These are phyloP conservation scores for Sarcophaga bullata DNA, from an alignment of 1,140 invertebrate species.

Conservation along the genomic window DNA sequence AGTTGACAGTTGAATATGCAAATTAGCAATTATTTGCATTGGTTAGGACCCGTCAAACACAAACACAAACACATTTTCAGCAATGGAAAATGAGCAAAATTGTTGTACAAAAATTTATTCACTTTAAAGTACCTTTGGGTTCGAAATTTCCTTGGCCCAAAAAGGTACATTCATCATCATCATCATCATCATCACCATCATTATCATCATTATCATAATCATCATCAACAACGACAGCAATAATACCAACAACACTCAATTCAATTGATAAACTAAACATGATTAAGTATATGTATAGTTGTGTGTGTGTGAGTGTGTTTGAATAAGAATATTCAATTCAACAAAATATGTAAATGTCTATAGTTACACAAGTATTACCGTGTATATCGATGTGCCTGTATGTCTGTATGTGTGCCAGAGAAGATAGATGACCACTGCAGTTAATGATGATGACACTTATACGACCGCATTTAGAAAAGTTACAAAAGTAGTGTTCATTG, in stretches of 20 bases:
- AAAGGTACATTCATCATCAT: too few relatives aligned
- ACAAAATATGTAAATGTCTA: slow-evolving; percentile 4
- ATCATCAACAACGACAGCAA: too few relatives aligned
- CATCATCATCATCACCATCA: too few relatives aligned
- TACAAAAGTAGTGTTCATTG: not conserved
- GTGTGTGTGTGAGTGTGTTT: too few relatives aligned
- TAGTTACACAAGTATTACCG: not conserved
- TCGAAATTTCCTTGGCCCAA: not conserved
- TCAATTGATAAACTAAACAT: too few relatives aligned
- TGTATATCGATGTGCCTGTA: not conserved
- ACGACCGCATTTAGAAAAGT: not conserved
- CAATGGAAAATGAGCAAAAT: too few relatives aligned
- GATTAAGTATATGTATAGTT: too few relatives aligned
- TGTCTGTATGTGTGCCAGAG: not conserved
- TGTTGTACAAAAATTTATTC: not conserved
- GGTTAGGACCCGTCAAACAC: not conserved
- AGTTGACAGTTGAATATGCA: not conserved
- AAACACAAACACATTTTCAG: too few relatives aligned
- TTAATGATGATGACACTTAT: slow-evolving; percentile 10
- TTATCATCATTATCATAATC: too few relatives aligned
- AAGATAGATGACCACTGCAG: slow-evolving; percentile 13
- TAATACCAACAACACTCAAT: too few relatives aligned
- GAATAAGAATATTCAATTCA: not conserved
- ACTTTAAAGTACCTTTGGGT: not conserved
- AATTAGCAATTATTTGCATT: not conserved